These are phyloP conservation scores for Tetranychus urticae DNA, from an alignment of 1,140 invertebrate species.

Conservation along the genomic window DNA sequence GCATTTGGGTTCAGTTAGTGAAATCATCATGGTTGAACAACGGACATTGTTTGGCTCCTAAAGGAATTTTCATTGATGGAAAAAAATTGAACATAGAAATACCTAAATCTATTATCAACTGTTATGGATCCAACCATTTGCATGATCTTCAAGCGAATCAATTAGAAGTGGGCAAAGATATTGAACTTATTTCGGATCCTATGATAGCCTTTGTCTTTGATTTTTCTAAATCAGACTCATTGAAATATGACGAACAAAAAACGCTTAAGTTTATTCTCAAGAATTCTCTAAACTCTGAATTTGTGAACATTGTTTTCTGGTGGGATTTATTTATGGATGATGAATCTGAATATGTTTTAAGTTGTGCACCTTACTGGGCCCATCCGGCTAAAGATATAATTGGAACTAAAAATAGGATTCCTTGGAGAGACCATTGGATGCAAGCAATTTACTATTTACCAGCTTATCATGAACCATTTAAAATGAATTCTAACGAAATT, in stretches of 20 bases:
- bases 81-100: slow-evolving; percentile 26
- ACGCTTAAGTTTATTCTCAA: background rate
- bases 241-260: slow-evolving; percentile 14
- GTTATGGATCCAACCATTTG: slow-evolving; percentile 45
- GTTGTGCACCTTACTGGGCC: slow-evolving; percentile 72
- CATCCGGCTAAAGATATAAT: slow-evolving; percentile 36
- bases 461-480: slow-evolving; percentile 22
- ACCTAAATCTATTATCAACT: slow-evolving; percentile 33
- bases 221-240: slow-evolving; percentile 18
- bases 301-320: slow-evolving; percentile 59
- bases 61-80: slow-evolving; percentile 28
- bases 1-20: slow-evolving; percentile 63
- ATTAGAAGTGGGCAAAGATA: slow-evolving; percentile 30
- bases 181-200: slow-evolving; percentile 43
- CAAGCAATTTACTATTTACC: slow-evolving; percentile 78
- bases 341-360: slow-evolving; percentile 42
- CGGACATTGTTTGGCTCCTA: slow-evolving; percentile 51
- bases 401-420: slow-evolving; percentile 15
- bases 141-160: slow-evolving; percentile 81
- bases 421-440: slow-evolving; percentile 94
- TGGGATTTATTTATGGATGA: slow-evolving; percentile 85
- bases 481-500: slow-evolving; percentile 32
- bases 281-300: background rate
- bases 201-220: slow-evolving; percentile 22
- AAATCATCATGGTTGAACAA: slow-evolving; percentile 41